phyloP scores from a whole-genome alignment of 1,140 invertebrate species.

The Reticulitermes speratus region DNA sequence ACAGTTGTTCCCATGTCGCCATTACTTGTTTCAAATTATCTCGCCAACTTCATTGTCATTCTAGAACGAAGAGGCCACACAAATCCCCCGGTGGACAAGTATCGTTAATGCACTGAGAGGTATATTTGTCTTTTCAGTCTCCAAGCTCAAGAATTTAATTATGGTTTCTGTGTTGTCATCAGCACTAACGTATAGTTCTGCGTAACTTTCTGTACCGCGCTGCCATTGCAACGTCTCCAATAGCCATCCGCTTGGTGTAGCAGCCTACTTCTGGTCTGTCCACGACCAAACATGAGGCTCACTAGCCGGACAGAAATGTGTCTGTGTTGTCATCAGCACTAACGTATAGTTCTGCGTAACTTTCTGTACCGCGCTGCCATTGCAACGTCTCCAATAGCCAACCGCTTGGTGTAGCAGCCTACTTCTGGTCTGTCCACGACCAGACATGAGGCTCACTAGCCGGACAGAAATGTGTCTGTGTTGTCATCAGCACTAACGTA shows the following conservation, averaged over 20 bases:
- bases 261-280: neutral
- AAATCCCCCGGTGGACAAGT: too few species aligned
- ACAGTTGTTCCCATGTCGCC: too few species aligned
- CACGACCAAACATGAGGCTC: neutral
- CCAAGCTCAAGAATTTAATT: neutral
- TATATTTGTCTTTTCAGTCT: neutral
- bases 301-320: too few species aligned
- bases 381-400: neutral
- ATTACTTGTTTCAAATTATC: too few species aligned
- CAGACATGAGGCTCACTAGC: neutral
- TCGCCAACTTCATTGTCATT: too few species aligned
- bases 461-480: neutral
- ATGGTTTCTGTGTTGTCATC: neutral
- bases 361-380: neutral
- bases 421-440: neutral
- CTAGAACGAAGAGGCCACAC: too few species aligned
- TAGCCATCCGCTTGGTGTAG: neutral
- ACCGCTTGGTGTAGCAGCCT: neutral
- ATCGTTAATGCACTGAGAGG: neutral
- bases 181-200: neutral
- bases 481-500: neutral
- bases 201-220: neutral
- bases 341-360: neutral
- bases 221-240: neutral
- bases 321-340: neutral